These are phyloP conservation scores for Ormyrus labotus DNA, from an alignment of 2,888 invertebrate genomes.

Conservation along the genomic window DNA sequence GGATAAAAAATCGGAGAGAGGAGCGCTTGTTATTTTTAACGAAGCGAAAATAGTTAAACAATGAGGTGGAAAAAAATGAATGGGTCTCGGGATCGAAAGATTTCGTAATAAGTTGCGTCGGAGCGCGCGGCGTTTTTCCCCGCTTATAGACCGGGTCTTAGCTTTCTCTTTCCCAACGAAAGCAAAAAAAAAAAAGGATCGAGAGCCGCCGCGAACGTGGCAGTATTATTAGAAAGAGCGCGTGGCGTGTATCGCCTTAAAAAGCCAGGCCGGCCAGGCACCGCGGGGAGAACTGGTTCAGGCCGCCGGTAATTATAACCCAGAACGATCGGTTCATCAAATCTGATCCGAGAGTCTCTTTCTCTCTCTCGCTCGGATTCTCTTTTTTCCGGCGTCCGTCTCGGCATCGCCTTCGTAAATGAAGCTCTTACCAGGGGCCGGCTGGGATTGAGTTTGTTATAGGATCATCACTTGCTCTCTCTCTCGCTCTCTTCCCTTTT, in stretches of 20 bases:
- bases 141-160: too few relatives aligned
- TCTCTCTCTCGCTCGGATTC: conserved; percentile 1
- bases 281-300: conserved; percentile 61
- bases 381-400: conserved; percentile 48
- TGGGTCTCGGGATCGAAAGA: too few relatives aligned
- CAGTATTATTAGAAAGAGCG: not conserved
- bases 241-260: not conserved
- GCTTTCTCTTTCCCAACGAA: not conserved
- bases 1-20: too few relatives aligned
- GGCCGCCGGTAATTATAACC: conserved; percentile 70
- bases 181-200: not conserved
- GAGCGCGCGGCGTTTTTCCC: too few relatives aligned
- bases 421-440: conserved; percentile 69
- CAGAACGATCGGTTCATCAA: conserved; percentile 72
- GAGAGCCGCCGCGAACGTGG: conserved; percentile 16
- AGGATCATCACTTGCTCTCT: conserved; percentile 66
- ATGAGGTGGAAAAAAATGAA: too few relatives aligned
- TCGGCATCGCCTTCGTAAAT: conserved; percentile 60
- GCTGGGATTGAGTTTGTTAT: conserved; percentile 69
- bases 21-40: too few relatives aligned
- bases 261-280: conserved; percentile 31
- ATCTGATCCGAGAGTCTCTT: conserved; percentile 57
- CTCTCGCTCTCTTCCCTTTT: not conserved
- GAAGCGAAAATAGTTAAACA: too few relatives aligned
- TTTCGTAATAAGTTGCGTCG: too few relatives aligned